Conservation (phyloP, 2,113 vertebrate genomes). For the Puffinus mauretanicus region DNA sequence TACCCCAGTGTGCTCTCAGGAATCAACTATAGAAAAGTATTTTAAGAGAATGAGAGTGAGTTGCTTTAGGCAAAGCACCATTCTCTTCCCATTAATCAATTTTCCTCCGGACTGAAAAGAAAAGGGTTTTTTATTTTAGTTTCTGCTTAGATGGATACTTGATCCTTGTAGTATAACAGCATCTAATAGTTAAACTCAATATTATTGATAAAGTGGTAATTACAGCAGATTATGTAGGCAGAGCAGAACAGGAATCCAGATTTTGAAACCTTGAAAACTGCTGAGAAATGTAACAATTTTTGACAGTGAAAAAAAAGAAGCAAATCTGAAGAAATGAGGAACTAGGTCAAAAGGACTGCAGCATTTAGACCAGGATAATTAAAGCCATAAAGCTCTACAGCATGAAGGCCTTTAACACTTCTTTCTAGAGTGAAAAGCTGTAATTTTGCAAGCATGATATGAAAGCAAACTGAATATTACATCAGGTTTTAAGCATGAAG, state of each 20-base stretch:
- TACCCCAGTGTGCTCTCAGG: background rate
- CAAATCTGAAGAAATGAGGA: background rate
- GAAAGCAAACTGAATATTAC: background rate
- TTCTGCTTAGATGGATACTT: background rate
- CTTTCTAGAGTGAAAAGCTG: background rate
- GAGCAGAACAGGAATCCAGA: background rate
- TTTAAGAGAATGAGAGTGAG: background rate
- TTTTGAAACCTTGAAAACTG: background rate
- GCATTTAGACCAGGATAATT: background rate
- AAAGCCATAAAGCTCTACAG: background rate
- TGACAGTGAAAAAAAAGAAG: background rate
- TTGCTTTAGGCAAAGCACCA: background rate
- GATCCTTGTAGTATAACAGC: background rate
- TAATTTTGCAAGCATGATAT: background rate
- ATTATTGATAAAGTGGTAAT: background rate
- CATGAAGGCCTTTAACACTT: background rate
- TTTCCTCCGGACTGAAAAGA: background rate
- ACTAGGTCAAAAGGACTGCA: background rate
- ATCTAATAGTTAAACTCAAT: background rate
- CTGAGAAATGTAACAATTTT: background rate
- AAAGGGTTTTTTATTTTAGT: background rate
- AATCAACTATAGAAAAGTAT: background rate
- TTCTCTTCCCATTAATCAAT: background rate
- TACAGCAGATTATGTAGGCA: background rate
- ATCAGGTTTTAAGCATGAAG: background rate